These are phyloP conservation scores for Euclidia mi DNA, from an alignment of 2,888 invertebrate species.

Conservation along the genomic window DNA sequence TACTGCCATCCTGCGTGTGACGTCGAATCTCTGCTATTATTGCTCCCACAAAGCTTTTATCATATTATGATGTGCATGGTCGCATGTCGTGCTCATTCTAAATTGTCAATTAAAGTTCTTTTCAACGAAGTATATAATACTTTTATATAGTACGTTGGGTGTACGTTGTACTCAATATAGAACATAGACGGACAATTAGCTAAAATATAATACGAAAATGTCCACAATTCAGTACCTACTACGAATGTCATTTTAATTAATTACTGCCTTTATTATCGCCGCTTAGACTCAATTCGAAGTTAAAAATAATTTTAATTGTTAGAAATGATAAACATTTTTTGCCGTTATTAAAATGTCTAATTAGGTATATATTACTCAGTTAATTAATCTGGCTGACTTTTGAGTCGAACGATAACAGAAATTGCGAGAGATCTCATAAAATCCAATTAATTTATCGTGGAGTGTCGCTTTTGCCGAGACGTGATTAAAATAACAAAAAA, in stretches of 20 bases:
- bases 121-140: conserved; percentile 15
- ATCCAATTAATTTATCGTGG: conserved; percentile 78
- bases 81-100: conserved; percentile 10
- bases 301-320: conserved; percentile 13
- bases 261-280: conserved; percentile 9
- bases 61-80: conserved; percentile 27
- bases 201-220: conserved; percentile 17
- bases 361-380: conserved; percentile 42
- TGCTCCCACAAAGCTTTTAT: conserved; percentile 32
- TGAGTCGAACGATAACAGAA: conserved; percentile 64
- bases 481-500: conserved; percentile 74
- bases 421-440: conserved; percentile 71
- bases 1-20: conserved; percentile 37
- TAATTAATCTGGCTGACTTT: conserved; percentile 54
- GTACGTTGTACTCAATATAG: conserved; percentile 15
- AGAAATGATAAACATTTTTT: conserved; percentile 23
- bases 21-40: conserved; percentile 23
- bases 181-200: conserved; percentile 29
- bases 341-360: conserved; percentile 42
- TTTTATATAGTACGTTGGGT: conserved; percentile 12
- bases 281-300: conserved; percentile 14
- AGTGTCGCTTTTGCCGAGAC: conserved; percentile 59
- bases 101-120: conserved; percentile 37
- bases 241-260: background rate
- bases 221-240: conserved; percentile 20